A percentile compares a stretch with the other conserved stretches of the same genome.
Evolutionary conservation across 2,888 invertebrate species (phyloP).

Genomic region (Drosophila greeni): DNA sequence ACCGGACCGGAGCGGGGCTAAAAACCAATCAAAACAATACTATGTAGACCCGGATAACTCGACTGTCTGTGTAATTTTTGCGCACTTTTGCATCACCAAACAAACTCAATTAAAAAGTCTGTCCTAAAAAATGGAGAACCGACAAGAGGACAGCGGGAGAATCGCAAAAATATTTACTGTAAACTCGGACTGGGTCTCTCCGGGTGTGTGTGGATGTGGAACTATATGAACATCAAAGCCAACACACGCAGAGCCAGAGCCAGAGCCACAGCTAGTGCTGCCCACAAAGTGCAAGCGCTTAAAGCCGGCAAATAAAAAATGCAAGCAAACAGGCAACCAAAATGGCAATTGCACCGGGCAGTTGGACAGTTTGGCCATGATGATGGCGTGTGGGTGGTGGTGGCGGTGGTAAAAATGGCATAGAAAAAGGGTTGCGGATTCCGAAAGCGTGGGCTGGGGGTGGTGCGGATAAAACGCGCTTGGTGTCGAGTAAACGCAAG

Average conservation of each 20-base stretch:
- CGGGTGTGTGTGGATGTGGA: constrained; percentile 19
- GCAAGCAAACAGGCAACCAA: constrained; percentile 69
- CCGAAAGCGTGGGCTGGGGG: not conserved
- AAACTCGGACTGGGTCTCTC: constrained; percentile 48
- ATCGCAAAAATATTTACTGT: constrained; percentile 72
- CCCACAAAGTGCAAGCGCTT: constrained; percentile 66
- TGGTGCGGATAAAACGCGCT: constrained; percentile 52
- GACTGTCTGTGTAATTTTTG: constrained; percentile 66
- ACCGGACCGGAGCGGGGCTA: constrained; percentile 32
- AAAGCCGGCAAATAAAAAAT: constrained; percentile 72
- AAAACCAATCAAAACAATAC: constrained; percentile 70
- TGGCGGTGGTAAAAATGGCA: not conserved
- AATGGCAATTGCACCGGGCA: constrained; percentile 64
- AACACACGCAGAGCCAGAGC: constrained; percentile 18
- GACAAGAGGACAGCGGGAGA: constrained; percentile 26
- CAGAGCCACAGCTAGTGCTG: constrained; percentile 17
- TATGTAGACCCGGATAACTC: constrained; percentile 36
- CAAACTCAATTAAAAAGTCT: constrained; percentile 73
- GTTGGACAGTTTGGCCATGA: constrained; percentile 39
- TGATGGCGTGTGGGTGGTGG: constrained; percentile 2
- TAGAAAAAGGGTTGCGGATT: not conserved
- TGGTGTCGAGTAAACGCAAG: constrained; percentile 64
- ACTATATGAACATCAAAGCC: constrained; percentile 63
- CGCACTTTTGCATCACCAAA: constrained; percentile 73
- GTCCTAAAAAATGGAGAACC: constrained; percentile 37